Evolutionary conservation across 1,140 invertebrate genomes (phyloP).

Genomic region (Aethina tumida): DNA sequence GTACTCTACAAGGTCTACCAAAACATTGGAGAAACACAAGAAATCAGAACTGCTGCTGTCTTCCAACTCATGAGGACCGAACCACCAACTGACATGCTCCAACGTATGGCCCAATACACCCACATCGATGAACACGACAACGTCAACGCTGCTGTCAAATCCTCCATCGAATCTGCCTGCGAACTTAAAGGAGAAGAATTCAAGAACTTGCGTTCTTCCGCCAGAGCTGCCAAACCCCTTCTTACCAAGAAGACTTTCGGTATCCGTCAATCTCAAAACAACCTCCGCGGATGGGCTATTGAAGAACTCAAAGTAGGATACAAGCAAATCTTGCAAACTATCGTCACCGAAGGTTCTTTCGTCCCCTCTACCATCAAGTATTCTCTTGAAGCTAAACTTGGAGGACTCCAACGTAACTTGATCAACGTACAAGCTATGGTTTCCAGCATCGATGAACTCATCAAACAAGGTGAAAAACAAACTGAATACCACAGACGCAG

Average conservation of each 20-base stretch:
- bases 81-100: conserved; percentile 50
- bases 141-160: conserved; percentile 51
- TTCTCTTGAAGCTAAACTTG: conserved; percentile 32
- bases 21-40: conserved; percentile 51
- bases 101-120: conserved; percentile 56
- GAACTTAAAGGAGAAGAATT: conserved; percentile 32
- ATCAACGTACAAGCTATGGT: conserved; percentile 31
- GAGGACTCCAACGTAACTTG: conserved; percentile 30
- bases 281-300: conserved; percentile 33
- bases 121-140: conserved; percentile 49
- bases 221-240: conserved; percentile 42
- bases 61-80: conserved; percentile 44
- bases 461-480: conserved; percentile 31
- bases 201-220: conserved; percentile 41
- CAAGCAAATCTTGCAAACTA: conserved; percentile 32
- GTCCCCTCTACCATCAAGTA: conserved; percentile 41
- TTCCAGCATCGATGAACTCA: conserved; percentile 42
- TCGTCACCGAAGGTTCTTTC: conserved; percentile 46
- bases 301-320: conserved; percentile 39
- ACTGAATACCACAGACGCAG: conserved; percentile 14
- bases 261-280: conserved; percentile 40
- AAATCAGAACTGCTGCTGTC: conserved; percentile 54
- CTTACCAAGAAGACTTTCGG: conserved; percentile 45
- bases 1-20: conserved; percentile 55
- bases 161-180: conserved; percentile 43